These are phyloP conservation scores for Crotalus viridis DNA, from an alignment of 2,113 vertebrate genomes.

Conservation along the genomic window DNA sequence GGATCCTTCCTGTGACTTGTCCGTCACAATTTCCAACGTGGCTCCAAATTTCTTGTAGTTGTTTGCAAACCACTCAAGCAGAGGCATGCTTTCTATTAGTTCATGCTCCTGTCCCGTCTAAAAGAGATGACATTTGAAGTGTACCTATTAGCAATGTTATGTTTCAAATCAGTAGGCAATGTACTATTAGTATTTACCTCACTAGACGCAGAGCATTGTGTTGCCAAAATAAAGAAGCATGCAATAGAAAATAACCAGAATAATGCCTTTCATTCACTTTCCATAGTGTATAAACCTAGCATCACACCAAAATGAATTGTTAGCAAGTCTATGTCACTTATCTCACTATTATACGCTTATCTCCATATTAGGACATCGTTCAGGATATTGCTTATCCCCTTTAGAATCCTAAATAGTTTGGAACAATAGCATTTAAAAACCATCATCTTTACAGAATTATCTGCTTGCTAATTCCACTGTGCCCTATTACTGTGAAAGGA, in stretches of 20 bases:
- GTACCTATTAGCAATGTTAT: background rate
- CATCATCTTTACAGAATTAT: background rate
- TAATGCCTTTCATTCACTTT: background rate
- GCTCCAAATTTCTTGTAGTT: slow-evolving; percentile 99
- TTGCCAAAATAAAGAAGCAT: background rate
- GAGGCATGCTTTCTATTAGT: slow-evolving; percentile 98
- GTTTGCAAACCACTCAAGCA: slow-evolving; percentile 99
- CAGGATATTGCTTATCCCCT: background rate
- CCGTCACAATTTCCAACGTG: slow-evolving; percentile 98
- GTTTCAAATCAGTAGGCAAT: background rate
- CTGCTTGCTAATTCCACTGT: background rate
- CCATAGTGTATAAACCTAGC: background rate
- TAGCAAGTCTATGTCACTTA: background rate
- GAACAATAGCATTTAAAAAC: background rate
- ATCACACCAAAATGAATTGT: background rate
- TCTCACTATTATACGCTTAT: background rate
- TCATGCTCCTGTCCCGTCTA: slow-evolving; percentile 98
- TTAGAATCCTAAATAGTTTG: background rate
- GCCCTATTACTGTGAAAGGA: background rate
- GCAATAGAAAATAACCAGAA: background rate
- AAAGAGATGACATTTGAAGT: background rate
- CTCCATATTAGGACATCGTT: background rate
- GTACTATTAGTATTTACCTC: background rate
- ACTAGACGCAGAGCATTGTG: background rate
- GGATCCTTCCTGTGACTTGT: slow-evolving; percentile 99